phyloP scores from a whole-genome alignment of 2,888 invertebrate species.

The Diploptera punctata region DNA sequence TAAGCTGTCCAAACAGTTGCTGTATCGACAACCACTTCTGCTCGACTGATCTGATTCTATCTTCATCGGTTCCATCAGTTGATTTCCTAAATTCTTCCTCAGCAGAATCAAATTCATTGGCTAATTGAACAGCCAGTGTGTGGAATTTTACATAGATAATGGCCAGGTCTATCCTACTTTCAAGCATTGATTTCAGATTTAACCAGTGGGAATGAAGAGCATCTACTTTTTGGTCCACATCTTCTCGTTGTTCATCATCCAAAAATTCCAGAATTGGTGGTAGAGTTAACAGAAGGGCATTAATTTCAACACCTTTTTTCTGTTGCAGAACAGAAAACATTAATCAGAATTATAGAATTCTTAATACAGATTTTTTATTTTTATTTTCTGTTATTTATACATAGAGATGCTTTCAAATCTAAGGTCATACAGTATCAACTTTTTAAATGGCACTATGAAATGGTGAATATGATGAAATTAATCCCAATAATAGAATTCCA shows the following conservation, averaged over 20 bases:
- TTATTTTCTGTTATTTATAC: too few species aligned
- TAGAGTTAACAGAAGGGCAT: slow-evolving; percentile 66
- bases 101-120: slow-evolving; percentile 68
- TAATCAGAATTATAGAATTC: too few species aligned
- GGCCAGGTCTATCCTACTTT: slow-evolving; percentile 68
- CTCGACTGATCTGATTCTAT: slow-evolving; percentile 59
- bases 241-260: slow-evolving; percentile 67
- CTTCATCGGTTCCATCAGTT: slow-evolving; percentile 59
- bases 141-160: slow-evolving; percentile 75
- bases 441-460: too few species aligned
- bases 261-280: slow-evolving; percentile 68
- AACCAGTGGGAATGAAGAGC: slow-evolving; percentile 68
- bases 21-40: slow-evolving; percentile 70
- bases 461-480: too few species aligned
- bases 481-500: too few species aligned
- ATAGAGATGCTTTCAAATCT: too few species aligned
- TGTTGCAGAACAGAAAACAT: too few species aligned
- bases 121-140: slow-evolving; percentile 69
- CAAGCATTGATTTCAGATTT: slow-evolving; percentile 64
- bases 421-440: too few species aligned
- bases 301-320: slow-evolving; percentile 72
- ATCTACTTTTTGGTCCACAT: slow-evolving; percentile 68
- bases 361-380: too few species aligned
- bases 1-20: slow-evolving; percentile 69
- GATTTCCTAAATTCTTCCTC: slow-evolving; percentile 64